Evolutionary conservation across 2,797 vertebrate species (phyloP).

Genomic region (Lacerta bilineata): DNA sequence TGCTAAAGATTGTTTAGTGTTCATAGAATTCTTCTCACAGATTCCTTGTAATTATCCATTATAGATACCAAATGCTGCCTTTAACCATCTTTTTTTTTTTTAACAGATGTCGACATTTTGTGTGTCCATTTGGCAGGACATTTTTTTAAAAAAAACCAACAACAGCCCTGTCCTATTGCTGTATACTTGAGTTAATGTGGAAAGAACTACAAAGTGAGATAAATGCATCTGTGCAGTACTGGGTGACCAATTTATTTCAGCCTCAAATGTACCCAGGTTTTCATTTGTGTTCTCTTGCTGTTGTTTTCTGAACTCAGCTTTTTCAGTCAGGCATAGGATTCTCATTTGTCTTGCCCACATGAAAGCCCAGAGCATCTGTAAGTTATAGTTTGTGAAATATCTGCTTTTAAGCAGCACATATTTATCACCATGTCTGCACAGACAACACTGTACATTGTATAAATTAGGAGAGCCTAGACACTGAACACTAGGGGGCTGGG

Average conservation of each 20-base stretch:
- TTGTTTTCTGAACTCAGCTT: constrained; percentile 79
- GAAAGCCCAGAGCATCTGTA: constrained; percentile 81
- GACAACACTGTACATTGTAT: constrained; percentile 69
- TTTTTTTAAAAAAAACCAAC: background rate
- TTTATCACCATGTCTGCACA: constrained; percentile 76
- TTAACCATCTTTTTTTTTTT: constrained; percentile 59
- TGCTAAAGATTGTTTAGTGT: constrained; percentile 68
- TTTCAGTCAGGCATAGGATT: constrained; percentile 74
- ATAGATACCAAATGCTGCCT: constrained; percentile 53
- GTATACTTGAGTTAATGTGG: constrained; percentile 45
- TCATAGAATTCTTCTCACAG: constrained; percentile 56
- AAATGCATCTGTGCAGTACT: constrained; percentile 71
- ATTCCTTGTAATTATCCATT: constrained; percentile 33
- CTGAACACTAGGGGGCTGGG: constrained; percentile 68
- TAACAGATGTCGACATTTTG: constrained; percentile 64
- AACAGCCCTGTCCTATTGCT: constrained; percentile 66
- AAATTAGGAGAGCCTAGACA: constrained; percentile 75
- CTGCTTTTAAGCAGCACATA: constrained; percentile 78
- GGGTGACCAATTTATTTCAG: constrained; percentile 68
- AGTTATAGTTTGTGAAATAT: constrained; percentile 83
- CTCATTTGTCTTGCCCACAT: constrained; percentile 82
- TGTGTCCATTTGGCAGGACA: constrained; percentile 66
- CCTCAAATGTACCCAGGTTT: constrained; percentile 72
- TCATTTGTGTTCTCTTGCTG: constrained; percentile 74
- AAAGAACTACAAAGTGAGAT: constrained; percentile 73